phyloP scores from a whole-genome alignment of 2,797 vertebrate species.

The Betta splendens region DNA sequence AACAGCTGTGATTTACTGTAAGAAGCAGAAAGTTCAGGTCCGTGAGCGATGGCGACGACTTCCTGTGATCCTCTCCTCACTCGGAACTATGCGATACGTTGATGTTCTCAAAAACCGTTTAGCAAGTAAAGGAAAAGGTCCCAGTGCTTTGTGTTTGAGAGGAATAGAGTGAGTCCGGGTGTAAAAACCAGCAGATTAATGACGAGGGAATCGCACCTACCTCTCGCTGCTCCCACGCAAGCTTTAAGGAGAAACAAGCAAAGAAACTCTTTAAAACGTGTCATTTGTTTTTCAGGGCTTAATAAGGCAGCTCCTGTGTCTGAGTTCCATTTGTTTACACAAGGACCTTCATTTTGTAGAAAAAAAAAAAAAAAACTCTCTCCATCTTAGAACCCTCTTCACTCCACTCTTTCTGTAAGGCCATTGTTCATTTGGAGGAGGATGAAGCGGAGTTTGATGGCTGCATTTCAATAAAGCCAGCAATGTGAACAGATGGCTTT shows the following conservation, averaged over 20 bases:
- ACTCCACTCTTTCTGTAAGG: slow-evolving; percentile 47
- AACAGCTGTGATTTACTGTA: too few relatives aligned
- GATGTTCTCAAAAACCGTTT: too few relatives aligned
- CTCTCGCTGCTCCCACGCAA: not conserved
- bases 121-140: too few relatives aligned
- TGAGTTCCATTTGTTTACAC: not conserved
- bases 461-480: slow-evolving; percentile 73
- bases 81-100: too few relatives aligned
- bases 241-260: not conserved
- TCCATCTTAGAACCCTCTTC: slow-evolving; percentile 45
- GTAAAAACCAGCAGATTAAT: slow-evolving; percentile 32
- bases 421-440: slow-evolving; percentile 72
- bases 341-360: slow-evolving; percentile 7
- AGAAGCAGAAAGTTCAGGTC: too few relatives aligned
- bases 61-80: too few relatives aligned
- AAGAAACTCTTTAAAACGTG: too few relatives aligned
- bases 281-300: slow-evolving; percentile 10
- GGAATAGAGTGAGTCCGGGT: slow-evolving; percentile 9
- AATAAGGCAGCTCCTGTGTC: not conserved
- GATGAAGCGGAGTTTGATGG: slow-evolving; percentile 72
- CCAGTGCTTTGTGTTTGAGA: slow-evolving; percentile 36
- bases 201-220: slow-evolving; percentile 11
- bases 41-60: too few relatives aligned
- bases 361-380: slow-evolving; percentile 27
- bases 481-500: slow-evolving; percentile 79